These are phyloP conservation scores for Sceloporus tristichus DNA, from an alignment of 2,113 vertebrate genomes.

Conservation along the genomic window DNA sequence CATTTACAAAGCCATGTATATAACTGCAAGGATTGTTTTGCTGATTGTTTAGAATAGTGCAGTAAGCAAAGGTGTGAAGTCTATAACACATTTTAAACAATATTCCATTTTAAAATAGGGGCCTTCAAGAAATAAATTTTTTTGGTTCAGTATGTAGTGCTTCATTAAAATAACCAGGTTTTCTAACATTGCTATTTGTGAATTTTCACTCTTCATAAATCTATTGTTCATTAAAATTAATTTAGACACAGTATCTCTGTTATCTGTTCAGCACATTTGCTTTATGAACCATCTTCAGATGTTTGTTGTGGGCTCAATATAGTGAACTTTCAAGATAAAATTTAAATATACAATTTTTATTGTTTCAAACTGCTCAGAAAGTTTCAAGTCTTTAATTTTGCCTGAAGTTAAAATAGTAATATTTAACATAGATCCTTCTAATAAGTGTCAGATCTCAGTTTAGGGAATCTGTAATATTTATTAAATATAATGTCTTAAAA, in stretches of 20 bases:
- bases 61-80: slow-evolving; percentile 30
- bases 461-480: slow-evolving; percentile 25
- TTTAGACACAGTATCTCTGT: not conserved
- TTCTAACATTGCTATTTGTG: not conserved
- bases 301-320: not conserved
- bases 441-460: not conserved
- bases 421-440: slow-evolving; percentile 22
- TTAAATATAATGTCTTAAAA: not conserved
- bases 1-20: slow-evolving; percentile 69
- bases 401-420: not conserved
- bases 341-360: not conserved
- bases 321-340: not conserved
- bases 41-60: slow-evolving; percentile 48
- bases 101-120: slow-evolving; percentile 33
- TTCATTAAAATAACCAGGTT: slow-evolving; percentile 25
- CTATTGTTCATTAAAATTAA: not conserved
- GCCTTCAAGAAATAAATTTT: slow-evolving; percentile 25
- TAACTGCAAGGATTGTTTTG: slow-evolving; percentile 60
- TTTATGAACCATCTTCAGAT: not conserved
- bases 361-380: not conserved
- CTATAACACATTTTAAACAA: slow-evolving; percentile 47
- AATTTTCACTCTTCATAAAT: slow-evolving; percentile 21
- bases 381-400: slow-evolving; percentile 11
- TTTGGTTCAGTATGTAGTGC: not conserved
- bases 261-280: slow-evolving; percentile 29